Evolutionary conservation across 2,888 invertebrate genomes (phyloP).

Genomic region (Perdita meconis): DNA sequence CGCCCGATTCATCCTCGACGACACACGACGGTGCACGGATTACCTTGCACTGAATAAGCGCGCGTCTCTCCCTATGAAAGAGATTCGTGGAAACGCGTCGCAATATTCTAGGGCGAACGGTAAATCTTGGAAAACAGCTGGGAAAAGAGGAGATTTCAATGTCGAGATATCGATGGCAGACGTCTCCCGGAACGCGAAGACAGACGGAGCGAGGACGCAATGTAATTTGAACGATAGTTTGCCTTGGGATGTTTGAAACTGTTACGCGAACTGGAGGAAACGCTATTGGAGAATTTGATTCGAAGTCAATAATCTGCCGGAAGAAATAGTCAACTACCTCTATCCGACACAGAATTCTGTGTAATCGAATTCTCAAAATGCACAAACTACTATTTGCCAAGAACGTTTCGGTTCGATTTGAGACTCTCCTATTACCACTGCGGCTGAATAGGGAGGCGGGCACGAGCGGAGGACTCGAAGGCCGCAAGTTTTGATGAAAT

Average conservation of each 20-base stretch:
- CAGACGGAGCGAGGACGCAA: not conserved
- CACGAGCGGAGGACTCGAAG: conserved; percentile 49
- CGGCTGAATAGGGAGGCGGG: conserved; percentile 46
- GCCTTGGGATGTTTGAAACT: not conserved
- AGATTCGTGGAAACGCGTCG: conserved; percentile 45
- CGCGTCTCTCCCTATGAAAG: conserved; percentile 7
- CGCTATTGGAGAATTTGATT: not conserved
- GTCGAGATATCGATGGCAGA: conserved; percentile 9
- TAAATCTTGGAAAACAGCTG: conserved; percentile 54
- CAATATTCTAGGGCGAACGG: conserved; percentile 48
- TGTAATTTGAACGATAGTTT: conserved; percentile 1
- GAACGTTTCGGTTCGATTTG: not conserved
- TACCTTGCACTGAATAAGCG: conserved; percentile 66
- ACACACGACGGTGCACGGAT: conserved; percentile 65
- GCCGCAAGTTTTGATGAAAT: conserved; percentile 78
- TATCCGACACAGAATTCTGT: no score
- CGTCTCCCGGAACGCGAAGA: not conserved
- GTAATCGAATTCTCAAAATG: conserved; percentile 23
- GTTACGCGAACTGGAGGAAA: not conserved
- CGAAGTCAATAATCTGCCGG: not conserved
- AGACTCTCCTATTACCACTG: conserved; percentile 9
- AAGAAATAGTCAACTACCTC: no score
- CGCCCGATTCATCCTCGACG: conserved; percentile 64
- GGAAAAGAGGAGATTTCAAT: conserved; percentile 24
- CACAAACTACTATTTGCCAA: not conserved